Conservation (phyloP, 1,140 invertebrate genomes). For the Temnothorax longispinosus region DNA sequence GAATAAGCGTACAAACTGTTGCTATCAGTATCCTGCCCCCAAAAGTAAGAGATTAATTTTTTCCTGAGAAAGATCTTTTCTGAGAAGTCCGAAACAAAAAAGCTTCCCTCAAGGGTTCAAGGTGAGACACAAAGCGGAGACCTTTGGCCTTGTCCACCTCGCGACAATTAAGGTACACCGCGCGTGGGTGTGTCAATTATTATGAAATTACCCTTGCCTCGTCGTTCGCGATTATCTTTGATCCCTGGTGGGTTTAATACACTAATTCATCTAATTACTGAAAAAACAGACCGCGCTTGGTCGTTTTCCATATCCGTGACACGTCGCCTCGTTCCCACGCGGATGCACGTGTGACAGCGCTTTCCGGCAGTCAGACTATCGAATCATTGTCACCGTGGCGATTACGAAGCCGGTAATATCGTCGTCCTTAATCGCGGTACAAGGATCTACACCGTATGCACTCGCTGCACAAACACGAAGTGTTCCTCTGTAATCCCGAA, state of each 20-base stretch:
- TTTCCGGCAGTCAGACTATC: conserved; percentile 24
- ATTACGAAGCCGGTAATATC: conserved; percentile 19
- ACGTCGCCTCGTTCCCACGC: conserved; percentile 16
- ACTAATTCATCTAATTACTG: conserved; percentile 57
- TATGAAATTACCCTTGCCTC: conserved; percentile 80
- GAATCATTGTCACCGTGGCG: conserved; percentile 6
- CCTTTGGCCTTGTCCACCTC: conserved; percentile 15
- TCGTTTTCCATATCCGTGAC: conserved; percentile 37
- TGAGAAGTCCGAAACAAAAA: not conserved
- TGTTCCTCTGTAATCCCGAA: not conserved
- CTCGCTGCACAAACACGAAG: not conserved
- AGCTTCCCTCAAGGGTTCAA: not conserved
- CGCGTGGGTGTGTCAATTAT: conserved; percentile 81
- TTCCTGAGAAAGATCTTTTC: not conserved
- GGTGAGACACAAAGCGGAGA: conserved; percentile 8
- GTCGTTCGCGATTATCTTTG: conserved; percentile 72
- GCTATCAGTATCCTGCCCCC: not conserved
- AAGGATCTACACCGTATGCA: conserved; percentile 7
- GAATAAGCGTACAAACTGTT: not conserved
- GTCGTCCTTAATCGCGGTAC: not conserved
- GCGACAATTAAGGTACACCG: conserved; percentile 74
- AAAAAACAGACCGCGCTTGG: conserved; percentile 31
- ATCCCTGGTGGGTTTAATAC: conserved; percentile 58
- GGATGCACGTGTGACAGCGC: conserved; percentile 32
- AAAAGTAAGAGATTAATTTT: not conserved